Base-by-base conservation (phyloP, 37 sponge, comb jelly and placozoan species). In the Crambe crambe region DNA sequence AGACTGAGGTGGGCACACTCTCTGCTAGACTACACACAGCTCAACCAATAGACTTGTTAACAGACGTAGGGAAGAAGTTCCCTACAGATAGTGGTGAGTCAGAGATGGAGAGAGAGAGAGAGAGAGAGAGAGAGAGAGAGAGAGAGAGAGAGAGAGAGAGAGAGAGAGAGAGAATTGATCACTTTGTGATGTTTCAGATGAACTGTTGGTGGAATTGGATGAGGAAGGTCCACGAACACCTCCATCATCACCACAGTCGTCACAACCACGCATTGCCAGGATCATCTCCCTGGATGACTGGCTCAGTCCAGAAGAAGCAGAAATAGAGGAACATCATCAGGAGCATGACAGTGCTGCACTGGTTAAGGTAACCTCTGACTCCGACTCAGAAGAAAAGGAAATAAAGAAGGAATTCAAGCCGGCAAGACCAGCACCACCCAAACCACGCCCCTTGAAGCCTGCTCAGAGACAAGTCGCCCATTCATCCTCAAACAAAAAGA, bases 231-330 rank as follows among this genome's bases (percentile, higher is more conserved):
- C 51, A 15, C 6, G 10, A 15, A 15, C 51, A 6, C 12, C 51
- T 47, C 12, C 51, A 12, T 47, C 51, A 15, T 8, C 15, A 8
- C 63, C n/a, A 9, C n/a, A 40, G 42, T 35, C n/a, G 3, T 34
- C 56, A 42, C 35, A 56, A 26, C 84, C 84, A 37, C 37, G 21
- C 12, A 63, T 83, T 1, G 84, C 44, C 1, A 37, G 20, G 68
- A 75, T 83, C 43, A 58, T 82, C 31, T 82, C 75, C 27, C 3
- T 82, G 18, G 75, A 75, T 56, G 60, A 37, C 21, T n/a, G n/a
- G n/a, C n/a, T n/a, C n/a, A n/a, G n/a, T n/a, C n/a, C n/a, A n/a
- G n/a, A n/a, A n/a, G n/a, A 59, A 67, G 36, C 12, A 12, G 79
- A 66, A 23, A 65, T 65, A 67, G 75, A 34, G 43, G 74, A 54